Conservation (phyloP, 2,797 vertebrate genomes). For the Triplophysa bombifrons region DNA sequence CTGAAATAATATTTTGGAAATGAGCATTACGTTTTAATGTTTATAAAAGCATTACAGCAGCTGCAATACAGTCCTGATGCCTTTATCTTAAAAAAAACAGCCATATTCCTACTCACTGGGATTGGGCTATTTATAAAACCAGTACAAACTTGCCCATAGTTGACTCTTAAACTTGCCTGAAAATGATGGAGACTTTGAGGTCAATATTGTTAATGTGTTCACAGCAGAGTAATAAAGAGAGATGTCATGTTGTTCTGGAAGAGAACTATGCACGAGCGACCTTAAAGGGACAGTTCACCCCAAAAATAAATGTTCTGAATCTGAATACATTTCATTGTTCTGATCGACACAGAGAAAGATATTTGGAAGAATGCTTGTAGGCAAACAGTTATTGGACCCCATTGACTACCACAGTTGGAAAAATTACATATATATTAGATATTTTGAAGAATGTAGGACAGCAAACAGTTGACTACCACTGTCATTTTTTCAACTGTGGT, state of each 20-base stretch:
- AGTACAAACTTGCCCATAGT: neutral
- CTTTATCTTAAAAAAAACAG: neutral
- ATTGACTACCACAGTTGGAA: too few relatives aligned
- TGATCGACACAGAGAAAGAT: too few relatives aligned
- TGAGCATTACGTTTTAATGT: neutral
- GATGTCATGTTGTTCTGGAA: neutral
- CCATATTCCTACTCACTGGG: neutral
- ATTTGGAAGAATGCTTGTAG: too few relatives aligned
- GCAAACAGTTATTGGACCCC: too few relatives aligned
- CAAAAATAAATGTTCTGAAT: too few relatives aligned
- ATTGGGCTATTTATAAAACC: conserved; percentile 13
- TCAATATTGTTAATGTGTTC: neutral
- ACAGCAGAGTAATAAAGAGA: neutral
- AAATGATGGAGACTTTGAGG: neutral
- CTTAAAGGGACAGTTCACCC: too few relatives aligned
- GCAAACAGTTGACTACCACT: too few relatives aligned
- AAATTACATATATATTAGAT: too few relatives aligned
- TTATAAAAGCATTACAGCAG: neutral
- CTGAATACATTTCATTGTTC: too few relatives aligned
- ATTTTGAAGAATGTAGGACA: too few relatives aligned
- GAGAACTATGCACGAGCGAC: neutral
- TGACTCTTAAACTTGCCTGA: conserved; percentile 11
- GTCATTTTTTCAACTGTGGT: too few relatives aligned
- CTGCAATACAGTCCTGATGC: neutral
- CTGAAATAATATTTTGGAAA: neutral